Evolutionary conservation across 2,888 invertebrate species (phyloP).

Genomic region (Dendrolimus houi): DNA sequence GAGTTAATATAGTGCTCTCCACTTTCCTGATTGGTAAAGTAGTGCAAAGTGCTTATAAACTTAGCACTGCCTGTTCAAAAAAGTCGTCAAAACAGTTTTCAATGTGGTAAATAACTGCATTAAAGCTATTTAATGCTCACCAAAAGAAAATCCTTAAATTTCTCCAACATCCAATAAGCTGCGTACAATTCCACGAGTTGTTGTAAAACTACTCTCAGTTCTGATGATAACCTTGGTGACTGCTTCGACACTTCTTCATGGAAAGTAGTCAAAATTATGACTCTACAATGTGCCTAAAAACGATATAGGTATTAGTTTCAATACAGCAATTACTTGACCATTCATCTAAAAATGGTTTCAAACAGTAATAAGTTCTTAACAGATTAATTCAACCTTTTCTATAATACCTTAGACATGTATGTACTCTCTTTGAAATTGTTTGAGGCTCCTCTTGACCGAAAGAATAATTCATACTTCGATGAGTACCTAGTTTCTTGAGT

Average conservation of each 20-base stretch:
- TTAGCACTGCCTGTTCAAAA: too few relatives aligned
- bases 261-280: slow-evolving; percentile 85
- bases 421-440: too few relatives aligned
- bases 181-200: slow-evolving; percentile 86
- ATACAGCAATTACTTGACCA: not conserved
- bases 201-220: slow-evolving; percentile 77
- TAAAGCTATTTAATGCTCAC: slow-evolving; percentile 60
- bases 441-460: too few relatives aligned
- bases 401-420: too few relatives aligned
- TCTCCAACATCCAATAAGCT: slow-evolving; percentile 83
- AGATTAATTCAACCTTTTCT: not conserved
- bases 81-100: too few relatives aligned
- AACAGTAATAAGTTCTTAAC: not conserved
- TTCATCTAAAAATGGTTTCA: not conserved
- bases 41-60: too few relatives aligned
- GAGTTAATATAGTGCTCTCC: too few relatives aligned
- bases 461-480: too few relatives aligned
- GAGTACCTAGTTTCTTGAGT: too few relatives aligned
- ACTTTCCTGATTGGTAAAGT: too few relatives aligned
- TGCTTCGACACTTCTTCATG: slow-evolving; percentile 68
- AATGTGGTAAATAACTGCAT: too few relatives aligned
- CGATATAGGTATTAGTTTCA: not conserved
- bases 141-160: slow-evolving; percentile 85
- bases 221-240: slow-evolving; percentile 68
- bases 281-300: slow-evolving; percentile 86